These are phyloP conservation scores for Xyliphius kryptos DNA, from an alignment of 2,113 vertebrate genomes.

Conservation along the genomic window DNA sequence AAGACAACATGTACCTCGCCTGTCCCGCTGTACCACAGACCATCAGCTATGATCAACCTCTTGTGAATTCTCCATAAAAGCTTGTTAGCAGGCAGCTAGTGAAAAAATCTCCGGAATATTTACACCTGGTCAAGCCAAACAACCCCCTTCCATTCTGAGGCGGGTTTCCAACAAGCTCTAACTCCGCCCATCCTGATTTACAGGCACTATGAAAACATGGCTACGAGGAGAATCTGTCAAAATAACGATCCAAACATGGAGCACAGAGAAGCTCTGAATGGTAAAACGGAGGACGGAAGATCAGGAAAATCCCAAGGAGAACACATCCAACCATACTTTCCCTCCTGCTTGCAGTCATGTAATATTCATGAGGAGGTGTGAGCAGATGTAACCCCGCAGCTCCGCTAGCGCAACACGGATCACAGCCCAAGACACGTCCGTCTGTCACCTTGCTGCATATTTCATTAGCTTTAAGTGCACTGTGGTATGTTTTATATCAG, in stretches of 20 bases:
- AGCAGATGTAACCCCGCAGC: no score
- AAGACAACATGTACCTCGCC: no score
- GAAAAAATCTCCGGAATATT: conserved; percentile 41
- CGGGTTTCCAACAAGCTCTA: conserved; percentile 11
- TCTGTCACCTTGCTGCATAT: conserved; percentile 39
- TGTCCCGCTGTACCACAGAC: no score
- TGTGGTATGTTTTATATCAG: conserved; percentile 46
- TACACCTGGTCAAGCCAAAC: no score
- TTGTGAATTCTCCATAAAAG: no score
- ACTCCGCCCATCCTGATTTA: conserved; percentile 33
- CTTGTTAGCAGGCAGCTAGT: no score
- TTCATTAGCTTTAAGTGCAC: conserved; percentile 46
- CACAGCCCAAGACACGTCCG: conserved; percentile 13
- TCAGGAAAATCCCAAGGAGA: no score
- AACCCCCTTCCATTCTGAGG: conserved; percentile 23
- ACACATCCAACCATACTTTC: no score
- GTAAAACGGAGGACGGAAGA: no score
- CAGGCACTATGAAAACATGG: conserved; percentile 27
- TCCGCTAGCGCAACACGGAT: no score
- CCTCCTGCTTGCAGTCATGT: conserved; percentile 31
- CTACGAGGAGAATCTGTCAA: conserved; percentile 37
- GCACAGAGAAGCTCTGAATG: conserved; percentile 34
- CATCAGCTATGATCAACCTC: no score
- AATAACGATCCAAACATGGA: conserved; percentile 11
- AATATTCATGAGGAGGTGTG: conserved; percentile 36